Evolutionary conservation across 2,113 vertebrate species (phyloP).

Genomic region (Ploceus nigricollis): DNA sequence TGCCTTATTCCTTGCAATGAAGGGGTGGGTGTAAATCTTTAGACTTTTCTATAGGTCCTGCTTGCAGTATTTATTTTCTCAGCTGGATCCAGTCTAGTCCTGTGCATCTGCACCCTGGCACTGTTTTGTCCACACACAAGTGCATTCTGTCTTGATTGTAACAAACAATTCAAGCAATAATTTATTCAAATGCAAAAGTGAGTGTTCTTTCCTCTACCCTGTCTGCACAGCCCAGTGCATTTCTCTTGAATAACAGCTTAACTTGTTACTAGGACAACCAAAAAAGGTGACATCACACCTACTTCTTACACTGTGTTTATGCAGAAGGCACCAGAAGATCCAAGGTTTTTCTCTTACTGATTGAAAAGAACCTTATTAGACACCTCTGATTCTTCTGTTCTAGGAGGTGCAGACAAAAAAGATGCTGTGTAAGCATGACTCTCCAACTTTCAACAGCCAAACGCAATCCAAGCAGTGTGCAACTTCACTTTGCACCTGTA

Average conservation of each 20-base stretch:
- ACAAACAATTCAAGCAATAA: background rate
- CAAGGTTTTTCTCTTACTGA: background rate
- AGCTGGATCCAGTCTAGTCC: background rate
- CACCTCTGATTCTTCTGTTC: background rate
- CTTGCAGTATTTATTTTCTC: background rate
- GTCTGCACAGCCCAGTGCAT: background rate
- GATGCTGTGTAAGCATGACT: background rate
- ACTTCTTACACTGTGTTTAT: background rate
- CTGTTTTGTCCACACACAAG: background rate
- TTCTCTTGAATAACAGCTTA: background rate
- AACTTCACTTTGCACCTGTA: background rate
- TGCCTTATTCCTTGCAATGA: background rate
- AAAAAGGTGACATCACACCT: slow-evolving; percentile 27
- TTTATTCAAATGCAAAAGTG: background rate
- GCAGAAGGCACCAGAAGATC: background rate
- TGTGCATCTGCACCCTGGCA: background rate
- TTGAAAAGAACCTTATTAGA: background rate
- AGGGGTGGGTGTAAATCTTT: background rate
- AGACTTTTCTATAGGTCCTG: background rate
- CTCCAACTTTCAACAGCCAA: background rate
- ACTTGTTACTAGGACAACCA: slow-evolving; percentile 44
- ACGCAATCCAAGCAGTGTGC: background rate
- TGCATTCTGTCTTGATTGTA: background rate
- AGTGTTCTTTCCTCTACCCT: background rate
- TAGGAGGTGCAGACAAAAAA: background rate